phyloP scores from a whole-genome alignment of 2,113 vertebrate species.

The Tichodroma muraria region DNA sequence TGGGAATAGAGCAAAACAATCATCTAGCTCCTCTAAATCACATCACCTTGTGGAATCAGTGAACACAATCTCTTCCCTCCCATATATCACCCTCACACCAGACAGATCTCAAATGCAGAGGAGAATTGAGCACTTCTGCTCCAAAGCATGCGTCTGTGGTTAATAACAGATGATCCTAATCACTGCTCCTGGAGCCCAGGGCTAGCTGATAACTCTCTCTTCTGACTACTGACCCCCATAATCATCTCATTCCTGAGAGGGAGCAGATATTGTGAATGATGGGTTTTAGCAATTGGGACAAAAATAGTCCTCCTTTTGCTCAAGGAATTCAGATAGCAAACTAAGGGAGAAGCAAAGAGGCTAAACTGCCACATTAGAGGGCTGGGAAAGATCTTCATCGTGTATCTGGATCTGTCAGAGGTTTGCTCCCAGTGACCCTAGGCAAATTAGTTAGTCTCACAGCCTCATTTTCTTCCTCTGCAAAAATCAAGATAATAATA shows the following conservation, averaged over 20 bases:
- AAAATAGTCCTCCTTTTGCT: constrained; percentile 21
- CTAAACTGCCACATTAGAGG: neutral
- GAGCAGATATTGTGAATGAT: neutral
- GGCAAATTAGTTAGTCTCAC: neutral
- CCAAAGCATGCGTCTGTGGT: neutral
- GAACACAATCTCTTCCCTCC: constrained; percentile 35
- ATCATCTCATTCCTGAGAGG: constrained; percentile 34
- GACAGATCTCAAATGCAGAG: neutral
- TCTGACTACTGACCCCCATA: constrained; percentile 14
- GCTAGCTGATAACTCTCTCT: constrained; percentile 30
- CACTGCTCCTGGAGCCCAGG: neutral
- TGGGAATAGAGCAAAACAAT: neutral
- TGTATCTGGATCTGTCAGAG: neutral
- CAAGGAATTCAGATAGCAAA: constrained; percentile 9
- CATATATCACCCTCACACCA: constrained; percentile 39
- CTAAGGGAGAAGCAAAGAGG: neutral
- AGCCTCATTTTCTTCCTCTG: neutral
- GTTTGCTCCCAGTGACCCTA: neutral
- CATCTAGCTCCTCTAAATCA: constrained; percentile 36
- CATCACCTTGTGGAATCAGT: constrained; percentile 25
- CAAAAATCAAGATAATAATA: neutral
- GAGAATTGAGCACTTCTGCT: constrained; percentile 27
- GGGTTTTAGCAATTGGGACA: neutral
- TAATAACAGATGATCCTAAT: constrained; percentile 54
- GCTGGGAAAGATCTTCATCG: neutral